Conservation (phyloP, 2,113 vertebrate species). For the Anoura caudifer region DNA sequence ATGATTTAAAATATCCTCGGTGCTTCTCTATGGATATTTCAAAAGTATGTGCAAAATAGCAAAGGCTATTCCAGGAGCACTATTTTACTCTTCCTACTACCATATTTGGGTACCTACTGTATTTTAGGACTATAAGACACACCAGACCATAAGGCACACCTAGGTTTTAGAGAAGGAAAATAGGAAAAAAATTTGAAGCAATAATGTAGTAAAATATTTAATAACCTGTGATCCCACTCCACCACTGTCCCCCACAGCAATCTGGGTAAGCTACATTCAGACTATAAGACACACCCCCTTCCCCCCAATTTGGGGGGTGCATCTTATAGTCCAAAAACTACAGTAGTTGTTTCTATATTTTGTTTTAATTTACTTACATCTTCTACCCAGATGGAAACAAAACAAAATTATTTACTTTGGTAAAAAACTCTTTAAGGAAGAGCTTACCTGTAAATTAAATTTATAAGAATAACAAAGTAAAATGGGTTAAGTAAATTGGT, state of each 20-base stretch:
- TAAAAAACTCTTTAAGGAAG: not conserved
- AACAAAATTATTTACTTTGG: not conserved
- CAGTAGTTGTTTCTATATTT: not conserved
- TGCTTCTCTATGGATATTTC: not conserved
- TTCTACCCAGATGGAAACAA: not conserved
- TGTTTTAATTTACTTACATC: not conserved
- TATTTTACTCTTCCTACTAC: not conserved
- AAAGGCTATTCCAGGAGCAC: not conserved
- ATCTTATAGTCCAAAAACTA: too few relatives aligned
- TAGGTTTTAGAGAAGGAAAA: too few relatives aligned
- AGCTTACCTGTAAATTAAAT: not conserved
- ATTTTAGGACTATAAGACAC: too few relatives aligned
- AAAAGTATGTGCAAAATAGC: not conserved
- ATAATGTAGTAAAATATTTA: too few relatives aligned
- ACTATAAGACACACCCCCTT: too few relatives aligned
- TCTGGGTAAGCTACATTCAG: too few relatives aligned
- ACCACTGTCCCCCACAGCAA: too few relatives aligned
- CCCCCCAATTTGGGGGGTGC: too few relatives aligned
- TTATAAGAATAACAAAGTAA: not conserved
- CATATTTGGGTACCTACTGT: not conserved
- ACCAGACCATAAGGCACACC: too few relatives aligned
- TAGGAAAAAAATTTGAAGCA: too few relatives aligned
- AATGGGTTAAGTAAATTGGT: not conserved
- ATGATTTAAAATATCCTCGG: not conserved
- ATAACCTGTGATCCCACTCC: too few relatives aligned